Conservation (phyloP, 2,113 vertebrate species). For the Labeo catla region DNA sequence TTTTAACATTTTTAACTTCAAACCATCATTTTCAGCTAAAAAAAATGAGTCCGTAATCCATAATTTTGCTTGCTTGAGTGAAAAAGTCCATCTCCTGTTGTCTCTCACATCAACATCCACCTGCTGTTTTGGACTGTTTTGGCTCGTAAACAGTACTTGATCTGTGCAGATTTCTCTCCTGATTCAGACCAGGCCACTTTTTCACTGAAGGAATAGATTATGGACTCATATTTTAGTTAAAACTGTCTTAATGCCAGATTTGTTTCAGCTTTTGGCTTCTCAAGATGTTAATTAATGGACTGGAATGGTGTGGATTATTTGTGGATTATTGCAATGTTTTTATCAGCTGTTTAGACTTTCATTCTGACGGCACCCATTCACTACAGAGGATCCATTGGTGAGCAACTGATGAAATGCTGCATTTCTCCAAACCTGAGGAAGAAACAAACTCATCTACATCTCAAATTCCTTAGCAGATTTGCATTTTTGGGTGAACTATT, state of each 20-base stretch:
- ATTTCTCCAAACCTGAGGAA: not conserved
- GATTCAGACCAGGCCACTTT: no score
- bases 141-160: no score
- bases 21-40: no score
- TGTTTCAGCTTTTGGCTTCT: not conserved
- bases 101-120: no score
- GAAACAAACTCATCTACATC: not conserved
- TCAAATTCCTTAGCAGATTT: not conserved
- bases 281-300: not conserved
- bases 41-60: no score
- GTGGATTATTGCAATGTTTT: not conserved
- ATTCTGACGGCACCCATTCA: not conserved
- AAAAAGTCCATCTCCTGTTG: no score
- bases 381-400: no score
- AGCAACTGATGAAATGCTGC: not conserved
- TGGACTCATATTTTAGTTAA: not conserved
- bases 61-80: no score
- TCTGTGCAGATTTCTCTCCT: no score
- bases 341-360: not conserved
- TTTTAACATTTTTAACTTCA: no score
- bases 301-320: not conserved
- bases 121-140: no score
- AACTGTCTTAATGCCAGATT: not conserved
- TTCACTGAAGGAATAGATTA: not conserved
- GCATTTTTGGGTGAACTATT: not conserved